Percentiles rank a stretch among this genome's conserved stretches.
Evolutionary conservation across 37 sponge, comb jelly and placozoan species (phyloP).

Genomic region (Beroe ovata): DNA sequence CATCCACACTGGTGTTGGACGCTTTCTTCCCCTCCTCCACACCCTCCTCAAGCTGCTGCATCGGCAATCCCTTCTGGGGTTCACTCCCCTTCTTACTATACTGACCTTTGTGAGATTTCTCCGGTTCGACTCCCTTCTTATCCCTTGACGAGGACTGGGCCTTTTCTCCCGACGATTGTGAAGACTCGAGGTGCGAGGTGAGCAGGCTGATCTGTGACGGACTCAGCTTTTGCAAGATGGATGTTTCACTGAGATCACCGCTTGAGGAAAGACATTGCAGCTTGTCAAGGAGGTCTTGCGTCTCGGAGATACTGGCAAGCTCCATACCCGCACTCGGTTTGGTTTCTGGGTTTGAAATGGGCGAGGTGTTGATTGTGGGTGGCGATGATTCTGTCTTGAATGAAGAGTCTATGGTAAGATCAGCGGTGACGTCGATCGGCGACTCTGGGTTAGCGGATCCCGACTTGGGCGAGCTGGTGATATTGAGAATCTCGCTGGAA

Average conservation of each 20-base stretch:
- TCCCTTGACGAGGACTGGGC: neutral
- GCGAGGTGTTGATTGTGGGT: slow-evolving; percentile 39
- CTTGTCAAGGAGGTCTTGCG: slow-evolving; percentile 46
- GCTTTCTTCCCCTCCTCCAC: slow-evolving; percentile 13
- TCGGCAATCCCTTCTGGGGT: slow-evolving; percentile 18
- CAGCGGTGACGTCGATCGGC: slow-evolving; percentile 22
- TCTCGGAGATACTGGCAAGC: slow-evolving; percentile 8
- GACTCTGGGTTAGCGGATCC: slow-evolving; percentile 9
- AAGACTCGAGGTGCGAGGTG: slow-evolving; percentile 20
- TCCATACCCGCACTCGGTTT: neutral
- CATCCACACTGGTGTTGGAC: neutral
- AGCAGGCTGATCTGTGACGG: slow-evolving; percentile 42
- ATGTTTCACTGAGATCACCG: slow-evolving; percentile 32
- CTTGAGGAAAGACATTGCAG: neutral
- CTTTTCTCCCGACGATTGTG: neutral
- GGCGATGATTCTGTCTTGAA: neutral
- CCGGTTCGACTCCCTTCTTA: neutral
- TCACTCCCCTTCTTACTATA: too few relatives aligned
- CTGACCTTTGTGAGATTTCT: slow-evolving; percentile 17
- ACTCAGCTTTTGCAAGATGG: slow-evolving; percentile 46
- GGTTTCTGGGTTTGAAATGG: slow-evolving; percentile 44
- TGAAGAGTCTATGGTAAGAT: neutral
- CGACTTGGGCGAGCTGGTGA: slow-evolving; percentile 53
- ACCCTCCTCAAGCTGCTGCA: slow-evolving; percentile 30
- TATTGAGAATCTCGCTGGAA: slow-evolving; percentile 60